Base-by-base conservation (phyloP, 2,888 invertebrate species). In the Caenorhabditis uteleia region DNA sequence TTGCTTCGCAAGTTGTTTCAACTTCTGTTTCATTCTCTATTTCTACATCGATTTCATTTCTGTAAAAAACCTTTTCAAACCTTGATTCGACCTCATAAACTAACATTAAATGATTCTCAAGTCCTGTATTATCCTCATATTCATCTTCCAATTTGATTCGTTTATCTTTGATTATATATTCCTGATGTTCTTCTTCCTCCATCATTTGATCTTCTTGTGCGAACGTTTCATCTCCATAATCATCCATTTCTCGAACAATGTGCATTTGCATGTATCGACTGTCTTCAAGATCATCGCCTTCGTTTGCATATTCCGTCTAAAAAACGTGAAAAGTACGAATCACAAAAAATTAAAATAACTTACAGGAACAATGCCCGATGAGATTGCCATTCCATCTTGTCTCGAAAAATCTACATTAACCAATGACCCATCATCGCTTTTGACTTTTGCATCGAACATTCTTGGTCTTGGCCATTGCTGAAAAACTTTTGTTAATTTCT, bases 391-490 rank as follows among this genome's bases (percentile, higher is more conserved):
- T 3, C 18, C 16, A 36, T 33, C 44, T 10, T 12, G 21, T 3
- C 21, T 23, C 26, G n/a, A 27, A 27, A 36, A 21, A 16, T 51
- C 57, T 25, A 45, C 34, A 3, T 62, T 47, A 3, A 61, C 42
- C 8, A 62, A 40, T 3, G 45, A 44, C 8, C 72, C 72, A 12
- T 55, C 50, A n/a, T 50, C 57, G 7, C 64, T 34, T 23, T 62
- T 56, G 10, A 46, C 48, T 55, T 75, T 75, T 1, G 70, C 57
- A 6, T 49, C 46, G 42, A 75, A 73, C 4, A 68, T 65, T 27
- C 48, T 36, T 0, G 75, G 75, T 6, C 58, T 44, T 3, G 72
- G 75, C 75, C 75, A 75, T 14, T 51, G 12, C 56, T 68, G 5
- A n/a, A 31, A 29, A 29, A 45, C 10, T 4, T n/a, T n/a, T 27